Percentiles rank a stretch among this genome's conserved stretches.
Conservation (phyloP, 2,797 vertebrate genomes). For the Tamandua tetradactyla region DNA sequence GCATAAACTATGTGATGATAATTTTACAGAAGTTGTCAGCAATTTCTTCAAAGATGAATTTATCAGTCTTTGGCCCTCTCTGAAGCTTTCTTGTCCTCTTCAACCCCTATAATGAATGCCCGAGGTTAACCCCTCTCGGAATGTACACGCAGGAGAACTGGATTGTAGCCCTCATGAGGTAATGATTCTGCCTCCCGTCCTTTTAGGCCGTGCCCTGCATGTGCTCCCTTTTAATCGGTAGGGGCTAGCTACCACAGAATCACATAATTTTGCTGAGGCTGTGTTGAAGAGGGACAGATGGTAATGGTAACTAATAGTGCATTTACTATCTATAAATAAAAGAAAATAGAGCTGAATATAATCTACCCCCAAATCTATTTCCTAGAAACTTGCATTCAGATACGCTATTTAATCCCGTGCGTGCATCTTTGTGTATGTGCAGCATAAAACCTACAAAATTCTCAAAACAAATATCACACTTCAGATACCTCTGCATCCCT, state of each 20-base stretch:
- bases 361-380: conserved; percentile 68
- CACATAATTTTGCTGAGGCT: neutral
- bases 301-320: conserved; percentile 19
- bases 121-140: neutral
- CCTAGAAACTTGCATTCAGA: conserved; percentile 62
- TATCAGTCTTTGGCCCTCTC: neutral
- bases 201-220: neutral
- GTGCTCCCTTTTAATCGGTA: neutral
- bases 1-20: neutral
- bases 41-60: conserved; percentile 35
- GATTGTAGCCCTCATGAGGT: neutral
- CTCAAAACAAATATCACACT: neutral
- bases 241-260: neutral
- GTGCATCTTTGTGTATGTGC: neutral
- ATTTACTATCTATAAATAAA: conserved; percentile 32
- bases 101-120: neutral
- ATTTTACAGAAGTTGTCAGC: conserved; percentile 16
- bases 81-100: neutral
- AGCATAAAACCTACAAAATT: neutral
- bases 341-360: conserved; percentile 67
- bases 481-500: neutral
- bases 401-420: conserved; percentile 62
- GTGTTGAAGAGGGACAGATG: neutral
- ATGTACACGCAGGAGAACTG: neutral
- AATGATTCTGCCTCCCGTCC: neutral